A percentile compares a stretch with the other conserved stretches of the same genome.
phyloP scores from a whole-genome alignment of 2,797 vertebrate genomes.

The Taeniopygia guttata region DNA sequence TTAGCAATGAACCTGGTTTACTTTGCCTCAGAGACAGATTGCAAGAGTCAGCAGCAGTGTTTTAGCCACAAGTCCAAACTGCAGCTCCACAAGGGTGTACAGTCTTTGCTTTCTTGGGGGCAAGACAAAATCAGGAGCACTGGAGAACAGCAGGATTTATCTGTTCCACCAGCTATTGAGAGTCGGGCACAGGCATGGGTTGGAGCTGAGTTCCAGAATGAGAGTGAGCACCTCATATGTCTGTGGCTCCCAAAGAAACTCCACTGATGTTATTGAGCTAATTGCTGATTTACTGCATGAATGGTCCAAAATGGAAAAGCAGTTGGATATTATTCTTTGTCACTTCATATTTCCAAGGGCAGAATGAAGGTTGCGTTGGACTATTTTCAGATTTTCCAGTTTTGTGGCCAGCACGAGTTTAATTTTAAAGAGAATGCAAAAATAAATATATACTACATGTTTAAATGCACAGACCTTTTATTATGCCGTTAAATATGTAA shows the following conservation, averaged over 20 bases:
- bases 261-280: background rate
- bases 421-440: background rate
- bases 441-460: background rate
- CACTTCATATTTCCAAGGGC: background rate
- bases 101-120: background rate
- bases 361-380: background rate
- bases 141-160: background rate
- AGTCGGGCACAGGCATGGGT: background rate
- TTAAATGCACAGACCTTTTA: background rate
- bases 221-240: background rate
- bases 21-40: background rate
- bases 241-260: background rate
- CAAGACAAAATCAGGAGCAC: background rate
- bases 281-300: constrained; percentile 9
- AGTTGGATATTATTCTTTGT: background rate
- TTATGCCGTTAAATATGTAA: background rate
- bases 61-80: background rate
- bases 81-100: background rate
- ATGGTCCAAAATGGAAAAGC: constrained; percentile 14
- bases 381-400: background rate
- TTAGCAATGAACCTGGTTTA: background rate
- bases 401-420: background rate
- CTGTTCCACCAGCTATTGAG: background rate
- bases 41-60: background rate
- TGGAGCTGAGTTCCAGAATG: background rate